Evolutionary conservation across 1,140 invertebrate species (phyloP), one percentile per base, ranked within the genome.

Genomic region (Drosophila arawakana): DNA sequence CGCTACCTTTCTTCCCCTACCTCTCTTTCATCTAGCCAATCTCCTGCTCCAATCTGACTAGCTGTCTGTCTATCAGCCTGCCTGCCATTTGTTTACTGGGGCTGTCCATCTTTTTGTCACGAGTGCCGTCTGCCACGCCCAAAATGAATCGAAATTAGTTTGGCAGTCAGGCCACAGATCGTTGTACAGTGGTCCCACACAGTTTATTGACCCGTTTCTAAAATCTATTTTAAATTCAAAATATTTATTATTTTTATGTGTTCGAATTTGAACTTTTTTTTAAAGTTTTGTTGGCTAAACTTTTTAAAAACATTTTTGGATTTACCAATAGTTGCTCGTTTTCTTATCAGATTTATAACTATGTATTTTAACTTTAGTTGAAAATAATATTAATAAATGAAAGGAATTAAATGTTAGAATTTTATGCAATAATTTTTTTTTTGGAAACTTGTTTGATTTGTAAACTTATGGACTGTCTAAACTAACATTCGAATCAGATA

Each of bases 101-200:
- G 62, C 79, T 81, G 82, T 85, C 82, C 82, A 85, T 85, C 81
- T 85, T 85, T 85, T 85, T 85, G 81, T 85, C 82, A 85, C 81
- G 81, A 84, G 72, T 71, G 62, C 49, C 54, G 70, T 47, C 78
- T 65, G 78, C 60, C 82, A 84, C 78, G 81, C 82, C 81, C 82
- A 86, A 78, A 78, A 72, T 71, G 70, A 73, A 67, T 63, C 82
- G 63, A 86, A 86, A 86, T 85, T 85, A 73, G 74, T 84, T 85
- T 73, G 60, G 44, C 63, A 67, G 62, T 39, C 63, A 41, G 54
- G 55, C 46, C 70, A 60, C 70, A 60, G 55, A 66, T 73, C 55
- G 34, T n/a, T 37, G 67, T 30, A 84, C 63, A 76, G 80, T 79
- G 80, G 37, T 2, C 0, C 44, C 62, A 34, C 62, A 34, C 39